phyloP scores from a whole-genome alignment of 2,888 invertebrate species.

The Scaptomyza tumidula region DNA sequence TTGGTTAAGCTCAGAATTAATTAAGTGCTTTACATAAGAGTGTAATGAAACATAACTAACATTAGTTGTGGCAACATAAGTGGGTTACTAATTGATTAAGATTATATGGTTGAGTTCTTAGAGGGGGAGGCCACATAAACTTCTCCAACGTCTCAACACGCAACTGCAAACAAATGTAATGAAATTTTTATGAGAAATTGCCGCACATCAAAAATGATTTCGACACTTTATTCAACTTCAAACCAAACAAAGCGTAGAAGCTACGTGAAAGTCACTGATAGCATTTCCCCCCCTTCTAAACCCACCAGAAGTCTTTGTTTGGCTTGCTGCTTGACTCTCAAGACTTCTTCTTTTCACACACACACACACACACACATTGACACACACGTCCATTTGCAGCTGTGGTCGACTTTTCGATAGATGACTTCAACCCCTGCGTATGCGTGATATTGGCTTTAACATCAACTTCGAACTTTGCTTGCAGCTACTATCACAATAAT shows the following conservation, averaged over 20 bases:
- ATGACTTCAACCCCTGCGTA: slow-evolving; percentile 12
- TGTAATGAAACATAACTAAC: neutral
- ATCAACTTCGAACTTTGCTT: slow-evolving; percentile 36
- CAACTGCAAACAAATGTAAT: slow-evolving; percentile 34
- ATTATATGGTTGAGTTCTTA: neutral
- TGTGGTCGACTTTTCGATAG: slow-evolving; percentile 5
- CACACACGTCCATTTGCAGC: slow-evolving; percentile 6
- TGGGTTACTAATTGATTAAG: slow-evolving; percentile 29
- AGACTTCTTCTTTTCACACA: slow-evolving; percentile 44
- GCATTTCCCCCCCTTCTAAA: neutral
- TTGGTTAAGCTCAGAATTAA: neutral
- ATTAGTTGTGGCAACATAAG: neutral
- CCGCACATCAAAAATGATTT: slow-evolving; percentile 59
- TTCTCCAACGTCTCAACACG: slow-evolving; percentile 1
- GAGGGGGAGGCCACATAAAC: slow-evolving; percentile 1
- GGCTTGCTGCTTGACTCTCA: slow-evolving; percentile 34
- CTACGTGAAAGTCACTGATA: slow-evolving; percentile 44
- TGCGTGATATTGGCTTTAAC: slow-evolving; percentile 38
- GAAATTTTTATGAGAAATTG: slow-evolving; percentile 67
- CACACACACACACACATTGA: slow-evolving; percentile 33
- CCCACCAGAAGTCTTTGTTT: slow-evolving; percentile 52
- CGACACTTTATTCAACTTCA: slow-evolving; percentile 7
- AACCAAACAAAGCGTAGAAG: neutral
- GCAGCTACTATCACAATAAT: slow-evolving; percentile 59
- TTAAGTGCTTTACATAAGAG: neutral